phyloP scores from a whole-genome alignment of 2,888 invertebrate species.

The Alentia gelatinosa region DNA sequence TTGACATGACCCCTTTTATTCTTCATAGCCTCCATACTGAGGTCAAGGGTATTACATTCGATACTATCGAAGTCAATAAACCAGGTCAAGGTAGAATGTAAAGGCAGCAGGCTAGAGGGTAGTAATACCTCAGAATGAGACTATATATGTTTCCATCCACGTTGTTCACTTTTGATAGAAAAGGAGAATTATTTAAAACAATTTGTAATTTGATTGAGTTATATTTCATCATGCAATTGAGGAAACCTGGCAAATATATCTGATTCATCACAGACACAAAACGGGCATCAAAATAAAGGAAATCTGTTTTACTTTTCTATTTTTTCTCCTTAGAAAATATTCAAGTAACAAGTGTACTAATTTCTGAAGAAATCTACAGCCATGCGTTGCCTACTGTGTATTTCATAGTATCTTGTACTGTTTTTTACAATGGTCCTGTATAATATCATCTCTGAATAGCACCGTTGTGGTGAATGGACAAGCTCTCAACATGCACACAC shows the following conservation, averaged over 20 bases:
- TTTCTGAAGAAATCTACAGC: too few relatives aligned
- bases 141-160: not conserved
- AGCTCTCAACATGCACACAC: not conserved
- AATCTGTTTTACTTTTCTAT: not conserved
- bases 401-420: not conserved
- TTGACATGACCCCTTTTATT: not conserved
- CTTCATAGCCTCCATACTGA: too few relatives aligned
- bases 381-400: not conserved
- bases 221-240: not conserved
- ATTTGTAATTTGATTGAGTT: too few relatives aligned
- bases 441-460: not conserved
- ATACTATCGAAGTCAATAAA: not conserved
- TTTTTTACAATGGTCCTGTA: not conserved
- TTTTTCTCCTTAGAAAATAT: too few relatives aligned
- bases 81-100: not conserved
- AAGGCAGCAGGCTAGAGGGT: not conserved
- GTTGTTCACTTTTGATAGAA: not conserved
- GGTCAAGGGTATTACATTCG: too few relatives aligned
- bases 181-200: not conserved
- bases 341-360: too few relatives aligned
- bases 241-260: not conserved
- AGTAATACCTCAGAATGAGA: not conserved
- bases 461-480: constrained; percentile 1
- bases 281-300: not conserved
- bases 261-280: not conserved